These are phyloP conservation scores for Corythornis madagascariensis DNA, from an alignment of 2,113 vertebrate genomes.

Conservation along the genomic window DNA sequence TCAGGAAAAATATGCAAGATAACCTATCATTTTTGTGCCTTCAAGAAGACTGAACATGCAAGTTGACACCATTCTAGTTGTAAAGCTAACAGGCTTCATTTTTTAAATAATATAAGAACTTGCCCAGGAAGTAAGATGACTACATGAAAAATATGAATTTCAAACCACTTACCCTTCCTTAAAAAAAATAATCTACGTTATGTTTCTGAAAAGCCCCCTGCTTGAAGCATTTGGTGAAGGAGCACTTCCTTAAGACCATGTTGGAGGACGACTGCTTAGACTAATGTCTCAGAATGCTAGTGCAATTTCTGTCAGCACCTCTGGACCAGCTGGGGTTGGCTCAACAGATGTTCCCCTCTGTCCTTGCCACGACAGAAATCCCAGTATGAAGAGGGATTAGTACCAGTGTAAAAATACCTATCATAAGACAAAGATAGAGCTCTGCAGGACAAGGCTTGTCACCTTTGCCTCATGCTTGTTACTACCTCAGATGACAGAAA, in stretches of 20 bases:
- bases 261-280: neutral
- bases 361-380: neutral
- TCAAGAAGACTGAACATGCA: neutral
- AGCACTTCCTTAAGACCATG: neutral
- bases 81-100: neutral
- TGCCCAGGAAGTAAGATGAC: neutral
- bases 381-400: neutral
- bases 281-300: neutral
- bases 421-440: neutral
- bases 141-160: rapidly evolving
- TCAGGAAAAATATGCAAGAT: neutral
- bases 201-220: neutral
- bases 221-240: neutral
- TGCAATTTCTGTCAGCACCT: neutral
- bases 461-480: neutral
- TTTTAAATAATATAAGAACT: neutral
- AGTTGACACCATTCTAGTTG: neutral
- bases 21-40: neutral
- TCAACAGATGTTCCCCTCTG: neutral
- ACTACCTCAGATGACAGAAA: neutral
- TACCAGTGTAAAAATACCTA: neutral
- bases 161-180: neutral
- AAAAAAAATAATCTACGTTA: neutral
- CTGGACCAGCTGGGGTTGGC: neutral
- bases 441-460: neutral